A percentile compares a stretch with the other conserved stretches of the same genome.
These are phyloP conservation scores for Gallinago paraguaiae DNA, from an alignment of 2,113 vertebrate species.

Conservation along the genomic window DNA sequence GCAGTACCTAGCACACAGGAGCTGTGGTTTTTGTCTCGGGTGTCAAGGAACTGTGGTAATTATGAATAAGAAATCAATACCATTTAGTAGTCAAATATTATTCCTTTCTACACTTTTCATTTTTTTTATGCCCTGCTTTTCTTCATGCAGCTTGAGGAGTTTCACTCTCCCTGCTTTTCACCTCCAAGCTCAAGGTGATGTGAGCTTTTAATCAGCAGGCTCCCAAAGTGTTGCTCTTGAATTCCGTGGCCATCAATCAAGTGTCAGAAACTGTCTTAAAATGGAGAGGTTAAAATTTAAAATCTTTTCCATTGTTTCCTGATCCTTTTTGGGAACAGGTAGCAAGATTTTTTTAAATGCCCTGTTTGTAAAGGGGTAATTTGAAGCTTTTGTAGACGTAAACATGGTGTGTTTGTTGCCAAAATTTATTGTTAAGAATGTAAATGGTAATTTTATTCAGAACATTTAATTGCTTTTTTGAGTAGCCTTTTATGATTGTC, in stretches of 20 bases:
- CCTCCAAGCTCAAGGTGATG: not conserved
- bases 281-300: not conserved
- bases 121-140: not conserved
- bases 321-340: not conserved
- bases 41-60: not conserved
- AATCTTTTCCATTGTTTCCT: not conserved
- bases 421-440: not conserved
- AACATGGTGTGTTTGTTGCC: not conserved
- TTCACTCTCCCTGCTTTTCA: not conserved
- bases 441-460: not conserved
- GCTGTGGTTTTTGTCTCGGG: not conserved
- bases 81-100: not conserved
- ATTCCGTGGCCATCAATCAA: not conserved
- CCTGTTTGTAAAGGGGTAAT: not conserved
- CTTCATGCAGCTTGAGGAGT: not conserved
- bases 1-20: not conserved
- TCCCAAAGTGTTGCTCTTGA: not conserved
- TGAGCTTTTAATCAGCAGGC: constrained; percentile 17
- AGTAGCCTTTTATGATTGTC: not conserved
- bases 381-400: not conserved
- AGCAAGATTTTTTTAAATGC: not conserved
- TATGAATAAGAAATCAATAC: not conserved
- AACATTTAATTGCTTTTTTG: not conserved
- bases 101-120: not conserved
- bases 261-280: not conserved